Percentiles rank a stretch among this genome's conserved stretches.
Conservation (phyloP, 92 coral and sea anemone genomes). For the Hydrozoanthus gracilis region DNA sequence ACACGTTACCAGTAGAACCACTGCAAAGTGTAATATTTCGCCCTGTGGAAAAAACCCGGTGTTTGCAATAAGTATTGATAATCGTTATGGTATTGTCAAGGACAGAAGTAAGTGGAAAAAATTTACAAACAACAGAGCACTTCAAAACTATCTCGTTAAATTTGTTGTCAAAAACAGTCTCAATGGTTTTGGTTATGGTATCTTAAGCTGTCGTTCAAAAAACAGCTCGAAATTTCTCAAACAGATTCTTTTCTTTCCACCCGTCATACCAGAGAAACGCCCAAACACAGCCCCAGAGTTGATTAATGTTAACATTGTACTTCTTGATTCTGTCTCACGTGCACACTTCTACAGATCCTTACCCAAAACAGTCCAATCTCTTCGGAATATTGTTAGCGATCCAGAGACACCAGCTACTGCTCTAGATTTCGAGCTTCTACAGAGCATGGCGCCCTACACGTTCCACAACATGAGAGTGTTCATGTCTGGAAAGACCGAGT, state of each 20-base stretch:
- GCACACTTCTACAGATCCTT: slow-evolving; percentile 90
- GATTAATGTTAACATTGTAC: slow-evolving; percentile 73
- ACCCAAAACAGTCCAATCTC: slow-evolving; percentile 70
- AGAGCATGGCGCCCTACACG: slow-evolving; percentile 87
- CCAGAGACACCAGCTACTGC: slow-evolving; percentile 69
- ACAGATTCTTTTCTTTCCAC: slow-evolving; percentile 80
- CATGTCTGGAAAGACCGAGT: slow-evolving; percentile 86
- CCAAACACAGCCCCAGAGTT: slow-evolving; percentile 41
- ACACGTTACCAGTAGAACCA: slow-evolving; percentile 46
- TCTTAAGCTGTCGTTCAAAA: slow-evolving; percentile 68
- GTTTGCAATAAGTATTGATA: slow-evolving; percentile 73
- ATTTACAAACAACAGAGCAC: slow-evolving; percentile 50
- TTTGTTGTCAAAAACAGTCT: slow-evolving; percentile 61
- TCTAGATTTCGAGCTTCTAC: slow-evolving; percentile 81
- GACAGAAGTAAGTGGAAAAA: slow-evolving; percentile 40
- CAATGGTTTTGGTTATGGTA: slow-evolving; percentile 77
- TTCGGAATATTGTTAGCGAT: slow-evolving; percentile 70
- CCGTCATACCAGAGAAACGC: slow-evolving; percentile 49
- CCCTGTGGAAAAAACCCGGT: slow-evolving; percentile 74
- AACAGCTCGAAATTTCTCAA: slow-evolving; percentile 45
- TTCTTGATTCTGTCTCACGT: slow-evolving; percentile 85
- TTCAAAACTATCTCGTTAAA: slow-evolving; percentile 59
- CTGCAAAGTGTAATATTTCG: slow-evolving; percentile 68
- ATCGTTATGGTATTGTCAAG: slow-evolving; percentile 71
- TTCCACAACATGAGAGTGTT: slow-evolving; percentile 85